phyloP scores from a whole-genome alignment of 1,140 invertebrate species.

The Heterodera carotae region DNA sequence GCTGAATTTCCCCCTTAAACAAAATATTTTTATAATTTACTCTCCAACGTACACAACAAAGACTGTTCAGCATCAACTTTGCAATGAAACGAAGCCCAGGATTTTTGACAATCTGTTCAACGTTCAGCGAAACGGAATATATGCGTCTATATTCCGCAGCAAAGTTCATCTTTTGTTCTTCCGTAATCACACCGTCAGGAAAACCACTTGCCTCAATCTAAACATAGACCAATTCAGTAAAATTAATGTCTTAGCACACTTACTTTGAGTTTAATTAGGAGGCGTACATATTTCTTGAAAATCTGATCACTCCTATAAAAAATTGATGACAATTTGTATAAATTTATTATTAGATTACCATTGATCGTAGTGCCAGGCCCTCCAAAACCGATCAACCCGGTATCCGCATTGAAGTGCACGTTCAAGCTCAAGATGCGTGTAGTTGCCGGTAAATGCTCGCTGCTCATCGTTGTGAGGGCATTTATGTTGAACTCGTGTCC shows the following conservation, averaged over 20 bases:
- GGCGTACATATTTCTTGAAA: neutral
- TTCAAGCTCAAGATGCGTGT: constrained; percentile 4
- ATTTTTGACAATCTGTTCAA: neutral
- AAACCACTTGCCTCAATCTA: neutral
- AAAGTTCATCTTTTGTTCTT: neutral
- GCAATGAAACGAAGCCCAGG: neutral
- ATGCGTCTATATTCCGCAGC: neutral
- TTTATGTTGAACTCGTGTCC: neutral
- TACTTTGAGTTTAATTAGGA: neutral
- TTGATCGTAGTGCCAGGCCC: neutral
- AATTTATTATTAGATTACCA: too few species aligned
- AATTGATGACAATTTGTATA: too few species aligned
- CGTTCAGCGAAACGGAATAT: neutral
- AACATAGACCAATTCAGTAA: neutral
- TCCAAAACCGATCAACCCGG: neutral
- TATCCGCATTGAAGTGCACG: neutral
- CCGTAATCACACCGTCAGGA: neutral
- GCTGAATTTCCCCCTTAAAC: constrained; percentile 3
- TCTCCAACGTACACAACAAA: too few species aligned
- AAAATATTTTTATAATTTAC: neutral
- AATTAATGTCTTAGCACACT: neutral
- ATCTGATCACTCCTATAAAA: neutral
- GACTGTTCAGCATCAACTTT: neutral
- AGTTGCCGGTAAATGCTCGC: neutral
- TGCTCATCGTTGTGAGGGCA: neutral